Percentiles rank a stretch among this genome's conserved stretches.
phyloP scores from a whole-genome alignment of 2,797 vertebrate species.

The Tokudaia tokunoshimensis region DNA sequence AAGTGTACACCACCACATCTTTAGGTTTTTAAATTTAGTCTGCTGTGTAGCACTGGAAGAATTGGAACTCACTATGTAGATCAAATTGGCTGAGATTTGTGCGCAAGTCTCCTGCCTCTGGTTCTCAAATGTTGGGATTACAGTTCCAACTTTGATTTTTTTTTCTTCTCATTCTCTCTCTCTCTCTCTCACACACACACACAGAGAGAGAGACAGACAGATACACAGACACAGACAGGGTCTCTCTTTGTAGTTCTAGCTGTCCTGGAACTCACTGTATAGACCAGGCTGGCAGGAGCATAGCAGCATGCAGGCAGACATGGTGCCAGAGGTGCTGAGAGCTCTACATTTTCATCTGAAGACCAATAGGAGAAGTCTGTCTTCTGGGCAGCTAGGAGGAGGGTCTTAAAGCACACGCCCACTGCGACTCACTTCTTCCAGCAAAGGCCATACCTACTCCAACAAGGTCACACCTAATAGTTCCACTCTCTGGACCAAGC shows the following conservation, averaged over 20 bases:
- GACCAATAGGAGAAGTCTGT: neutral
- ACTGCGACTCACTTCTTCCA: neutral
- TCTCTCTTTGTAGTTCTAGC: neutral
- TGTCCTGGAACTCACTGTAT: too few species aligned
- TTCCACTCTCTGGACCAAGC: neutral
- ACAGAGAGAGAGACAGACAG: too few species aligned
- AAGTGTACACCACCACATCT: neutral
- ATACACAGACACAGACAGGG: neutral
- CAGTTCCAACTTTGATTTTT: neutral
- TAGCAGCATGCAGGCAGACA: neutral
- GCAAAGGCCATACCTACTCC: neutral
- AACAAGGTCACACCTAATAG: neutral
- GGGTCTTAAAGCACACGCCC: neutral
- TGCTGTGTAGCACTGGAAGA: neutral
- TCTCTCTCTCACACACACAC: too few species aligned
- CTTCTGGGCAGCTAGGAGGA: neutral
- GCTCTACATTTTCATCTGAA: neutral
- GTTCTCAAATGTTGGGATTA: neutral
- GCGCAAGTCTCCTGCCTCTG: neutral
- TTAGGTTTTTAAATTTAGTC: neutral
- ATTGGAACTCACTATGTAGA: neutral
- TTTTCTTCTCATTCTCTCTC: neutral
- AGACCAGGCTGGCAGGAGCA: neutral
- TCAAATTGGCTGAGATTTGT: neutral
- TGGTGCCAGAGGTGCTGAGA: neutral